Conservation (phyloP, 1,140 invertebrate species). For the Bombus superbus region DNA sequence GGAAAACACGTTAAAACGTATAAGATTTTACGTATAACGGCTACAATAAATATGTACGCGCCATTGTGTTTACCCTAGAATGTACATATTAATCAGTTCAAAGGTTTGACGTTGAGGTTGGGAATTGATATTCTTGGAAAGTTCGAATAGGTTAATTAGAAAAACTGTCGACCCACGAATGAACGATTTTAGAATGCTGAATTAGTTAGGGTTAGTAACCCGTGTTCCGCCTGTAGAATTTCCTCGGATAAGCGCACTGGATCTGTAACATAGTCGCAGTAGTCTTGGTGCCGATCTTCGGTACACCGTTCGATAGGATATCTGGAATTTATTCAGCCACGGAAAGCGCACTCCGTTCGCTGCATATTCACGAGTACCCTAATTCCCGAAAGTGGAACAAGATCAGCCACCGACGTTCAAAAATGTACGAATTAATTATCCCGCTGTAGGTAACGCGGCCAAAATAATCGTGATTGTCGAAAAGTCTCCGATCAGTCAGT, state of each 20-base stretch:
- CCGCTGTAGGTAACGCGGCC: neutral
- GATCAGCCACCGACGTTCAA: neutral
- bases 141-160: neutral
- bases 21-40: no score
- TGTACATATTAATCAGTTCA: no score
- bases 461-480: conserved; percentile 14
- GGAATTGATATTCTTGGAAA: neutral
- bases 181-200: no score
- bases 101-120: neutral
- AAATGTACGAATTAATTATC: neutral
- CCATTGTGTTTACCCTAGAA: no score
- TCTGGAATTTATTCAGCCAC: neutral
- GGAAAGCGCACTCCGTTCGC: neutral
- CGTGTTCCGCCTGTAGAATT: neutral
- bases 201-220: neutral
- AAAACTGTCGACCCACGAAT: no score
- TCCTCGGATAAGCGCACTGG: neutral
- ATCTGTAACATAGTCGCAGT: neutral
- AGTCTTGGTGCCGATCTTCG: neutral
- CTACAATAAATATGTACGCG: no score
- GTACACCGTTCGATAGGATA: no score
- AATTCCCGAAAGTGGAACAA: neutral
- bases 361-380: neutral
- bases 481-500: neutral
- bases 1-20: no score